These are phyloP conservation scores for Ectemnius cavifrons DNA, from an alignment of 2,888 invertebrate species.

Conservation along the genomic window DNA sequence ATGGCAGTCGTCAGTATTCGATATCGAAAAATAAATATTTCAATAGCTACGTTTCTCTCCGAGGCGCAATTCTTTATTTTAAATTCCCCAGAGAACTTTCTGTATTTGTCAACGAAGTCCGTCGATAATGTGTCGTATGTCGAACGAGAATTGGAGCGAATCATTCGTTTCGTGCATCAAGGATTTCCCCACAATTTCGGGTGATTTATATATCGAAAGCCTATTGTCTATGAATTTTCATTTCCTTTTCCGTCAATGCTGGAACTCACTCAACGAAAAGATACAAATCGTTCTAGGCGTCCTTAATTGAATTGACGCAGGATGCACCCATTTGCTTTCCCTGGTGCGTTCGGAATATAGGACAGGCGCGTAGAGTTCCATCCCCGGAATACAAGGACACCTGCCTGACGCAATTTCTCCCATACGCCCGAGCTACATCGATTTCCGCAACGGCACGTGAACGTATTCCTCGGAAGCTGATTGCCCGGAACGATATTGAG, in stretches of 20 bases:
- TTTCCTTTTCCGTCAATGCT: constrained; percentile 34
- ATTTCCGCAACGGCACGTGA: neutral
- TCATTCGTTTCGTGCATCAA: constrained; percentile 61
- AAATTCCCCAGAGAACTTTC: no score
- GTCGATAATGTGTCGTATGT: constrained; percentile 11
- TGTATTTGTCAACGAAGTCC: no score
- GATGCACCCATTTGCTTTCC: neutral
- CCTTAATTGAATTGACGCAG: constrained; percentile 1
- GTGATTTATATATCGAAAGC: constrained; percentile 46
- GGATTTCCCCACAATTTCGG: constrained; percentile 58
- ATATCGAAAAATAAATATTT: no score
- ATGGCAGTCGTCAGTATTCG: no score
- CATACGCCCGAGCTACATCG: neutral
- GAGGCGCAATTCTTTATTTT: no score
- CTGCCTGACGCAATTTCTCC: constrained; percentile 2
- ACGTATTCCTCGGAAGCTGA: no score
- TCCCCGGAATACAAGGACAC: neutral
- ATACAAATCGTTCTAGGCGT: neutral
- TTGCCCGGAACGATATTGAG: neutral
- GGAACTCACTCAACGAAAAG: constrained; percentile 7
- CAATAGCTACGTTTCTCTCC: no score
- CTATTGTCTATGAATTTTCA: constrained; percentile 38
- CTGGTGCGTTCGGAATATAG: neutral
- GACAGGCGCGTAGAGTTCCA: no score
- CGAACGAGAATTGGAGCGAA: constrained; percentile 61